These are phyloP conservation scores for Amblyornis subalaris DNA, from an alignment of 2,113 vertebrate species.

Conservation along the genomic window DNA sequence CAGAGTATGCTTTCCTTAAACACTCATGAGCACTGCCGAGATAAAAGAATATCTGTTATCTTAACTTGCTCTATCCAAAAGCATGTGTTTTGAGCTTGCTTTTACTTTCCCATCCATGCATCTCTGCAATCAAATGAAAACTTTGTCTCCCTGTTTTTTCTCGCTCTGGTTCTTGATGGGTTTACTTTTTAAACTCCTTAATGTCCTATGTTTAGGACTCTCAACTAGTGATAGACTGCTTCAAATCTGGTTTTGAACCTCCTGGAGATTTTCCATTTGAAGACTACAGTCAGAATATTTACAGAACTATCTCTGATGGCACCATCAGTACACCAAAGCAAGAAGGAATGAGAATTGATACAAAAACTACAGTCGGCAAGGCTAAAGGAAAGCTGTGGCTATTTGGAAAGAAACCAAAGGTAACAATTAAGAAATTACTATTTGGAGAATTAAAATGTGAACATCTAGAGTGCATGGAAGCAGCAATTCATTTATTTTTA, in stretches of 20 bases:
- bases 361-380: slow-evolving; percentile 85
- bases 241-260: slow-evolving; percentile 96
- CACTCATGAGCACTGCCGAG: background rate
- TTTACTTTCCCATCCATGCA: background rate
- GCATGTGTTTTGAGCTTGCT: background rate
- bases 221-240: slow-evolving; percentile 91
- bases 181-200: slow-evolving; percentile 16
- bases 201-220: slow-evolving; percentile 80
- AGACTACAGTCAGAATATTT: slow-evolving; percentile 96
- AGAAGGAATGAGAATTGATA: slow-evolving; percentile 82
- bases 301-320: slow-evolving; percentile 90
- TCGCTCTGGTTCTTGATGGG: background rate
- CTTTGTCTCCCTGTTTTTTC: background rate
- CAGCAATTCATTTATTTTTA: background rate
- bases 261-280: slow-evolving; percentile 95
- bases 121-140: background rate
- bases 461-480: background rate
- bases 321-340: slow-evolving; percentile 91
- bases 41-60: background rate
- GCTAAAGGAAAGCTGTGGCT: slow-evolving; percentile 98
- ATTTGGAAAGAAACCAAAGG: slow-evolving; percentile 99
- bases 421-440: slow-evolving; percentile 64
- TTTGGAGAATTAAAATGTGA: background rate
- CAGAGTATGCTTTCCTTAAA: background rate
- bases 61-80: background rate